A percentile compares a stretch with the other conserved stretches of the same genome.
Conservation (phyloP, 2,113 vertebrate genomes). For the Sprattus sprattus region DNA sequence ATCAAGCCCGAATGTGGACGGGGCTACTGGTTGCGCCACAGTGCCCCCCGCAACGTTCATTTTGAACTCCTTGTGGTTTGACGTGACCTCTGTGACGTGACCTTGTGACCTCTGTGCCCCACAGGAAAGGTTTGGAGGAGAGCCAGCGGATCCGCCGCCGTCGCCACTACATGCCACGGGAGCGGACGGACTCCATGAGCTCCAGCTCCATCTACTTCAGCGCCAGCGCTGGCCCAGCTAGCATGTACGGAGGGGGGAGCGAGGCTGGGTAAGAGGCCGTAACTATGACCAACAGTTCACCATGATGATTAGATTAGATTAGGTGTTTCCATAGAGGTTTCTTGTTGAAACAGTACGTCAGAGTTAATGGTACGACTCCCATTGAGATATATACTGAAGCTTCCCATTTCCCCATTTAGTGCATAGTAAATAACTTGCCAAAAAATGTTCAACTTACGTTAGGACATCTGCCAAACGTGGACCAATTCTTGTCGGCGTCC, state of each 20-base stretch:
- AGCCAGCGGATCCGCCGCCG: constrained; percentile 74
- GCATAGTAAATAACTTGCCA: not conserved
- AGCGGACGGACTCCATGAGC: constrained; percentile 83
- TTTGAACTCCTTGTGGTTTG: not conserved
- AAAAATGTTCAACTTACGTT: not conserved
- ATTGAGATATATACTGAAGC: not conserved
- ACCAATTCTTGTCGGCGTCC: not conserved
- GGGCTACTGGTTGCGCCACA: too few species aligned
- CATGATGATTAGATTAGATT: too few species aligned
- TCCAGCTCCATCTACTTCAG: constrained; percentile 96
- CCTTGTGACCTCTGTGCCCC: not conserved
- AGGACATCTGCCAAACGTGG: not conserved
- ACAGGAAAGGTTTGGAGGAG: constrained; percentile 84
- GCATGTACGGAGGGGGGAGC: constrained; percentile 79
- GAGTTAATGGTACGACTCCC: not conserved
- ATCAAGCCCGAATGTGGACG: too few species aligned
- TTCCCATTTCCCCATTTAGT: not conserved
- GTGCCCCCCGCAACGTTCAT: not conserved
- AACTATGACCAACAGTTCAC: too few species aligned
- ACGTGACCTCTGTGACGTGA: not conserved
- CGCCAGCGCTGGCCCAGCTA: constrained; percentile 72
- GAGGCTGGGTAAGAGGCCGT: constrained; percentile 80
- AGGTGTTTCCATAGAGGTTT: too few species aligned
- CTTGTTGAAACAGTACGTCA: too few species aligned
- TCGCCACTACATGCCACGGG: constrained; percentile 69